Evolutionary conservation across 2,888 invertebrate species (phyloP), one percentile per base, ranked within the genome.

Genomic region (Hipparchia sbordonii): DNA sequence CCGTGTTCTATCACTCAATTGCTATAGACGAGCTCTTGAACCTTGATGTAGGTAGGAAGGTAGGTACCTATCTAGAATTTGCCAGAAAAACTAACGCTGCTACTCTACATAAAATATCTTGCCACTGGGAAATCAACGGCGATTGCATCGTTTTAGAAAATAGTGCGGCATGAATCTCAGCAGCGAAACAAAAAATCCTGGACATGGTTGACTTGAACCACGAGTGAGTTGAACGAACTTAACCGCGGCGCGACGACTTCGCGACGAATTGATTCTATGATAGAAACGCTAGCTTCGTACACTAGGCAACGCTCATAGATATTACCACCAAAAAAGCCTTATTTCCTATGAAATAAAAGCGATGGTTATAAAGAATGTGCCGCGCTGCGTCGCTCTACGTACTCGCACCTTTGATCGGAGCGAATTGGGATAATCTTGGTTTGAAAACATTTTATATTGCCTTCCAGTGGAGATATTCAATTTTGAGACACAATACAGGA

Each of bases 231-330:
- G 76, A 76, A 74, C 72, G 76, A 78, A 78, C 74, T 72, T 68
- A n/a, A 52, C 69, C 59, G 72, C 73, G 74, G 76, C 75, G 72
- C 82, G 77, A 77, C 74, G 79, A 73, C 76, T 77, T 80, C 79
- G 79, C 78, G 77, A 78, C 84, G 87, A 89, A 90, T 89, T 87
- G 89, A 89, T 87, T 84, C 86, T 82, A 80, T 87, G 89, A 91
- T 89, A 87, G 85, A 90, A 90, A 89, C 89, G 89, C 77, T 74
- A 76, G 77, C 68, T 69, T 12, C 51, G 71, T 73, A 74, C 73
- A 74, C 75, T 74, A 71, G 72, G 72, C 74, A 48, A 62, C 57
- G 39, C n/a, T n/a, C 51, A 33, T 23, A 63, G 61, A 46, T 72
- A 52, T 12, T 33, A 51, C 51, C 6, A 12, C 33, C 65, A 52